phyloP scores from a whole-genome alignment of 2,113 vertebrate species.

The Chaenogobius annularis region DNA sequence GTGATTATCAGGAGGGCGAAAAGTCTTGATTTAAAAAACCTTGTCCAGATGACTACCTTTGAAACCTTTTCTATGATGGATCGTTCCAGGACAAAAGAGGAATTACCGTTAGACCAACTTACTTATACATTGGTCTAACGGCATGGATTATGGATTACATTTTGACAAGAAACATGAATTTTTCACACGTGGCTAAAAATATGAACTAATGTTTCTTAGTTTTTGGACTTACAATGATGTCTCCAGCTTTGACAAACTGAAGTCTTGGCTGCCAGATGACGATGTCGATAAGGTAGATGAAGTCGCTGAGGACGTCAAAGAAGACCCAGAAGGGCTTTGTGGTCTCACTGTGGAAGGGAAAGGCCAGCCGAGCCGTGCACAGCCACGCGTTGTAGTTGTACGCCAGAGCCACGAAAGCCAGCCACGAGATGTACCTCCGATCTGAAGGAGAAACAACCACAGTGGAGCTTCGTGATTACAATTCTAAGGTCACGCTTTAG shows the following conservation, averaged over 20 bases:
- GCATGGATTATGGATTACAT: no score
- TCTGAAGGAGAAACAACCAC: conserved; percentile 66
- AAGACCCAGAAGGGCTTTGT: conserved; percentile 75
- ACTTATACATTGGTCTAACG: no score
- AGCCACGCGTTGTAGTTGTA: conserved; percentile 93
- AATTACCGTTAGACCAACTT: no score
- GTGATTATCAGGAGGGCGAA: no score
- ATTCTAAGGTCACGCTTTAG: no score
- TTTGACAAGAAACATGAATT: no score
- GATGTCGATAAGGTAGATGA: conserved; percentile 82
- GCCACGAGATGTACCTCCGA: conserved; percentile 82
- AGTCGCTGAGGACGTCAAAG: conserved; percentile 77
- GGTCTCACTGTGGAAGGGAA: conserved; percentile 78
- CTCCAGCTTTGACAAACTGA: conserved; percentile 85
- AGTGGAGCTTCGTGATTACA: background rate
- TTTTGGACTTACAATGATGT: conserved; percentile 83
- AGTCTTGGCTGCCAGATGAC: conserved; percentile 85
- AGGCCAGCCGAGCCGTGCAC: conserved; percentile 79
- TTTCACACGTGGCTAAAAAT: background rate
- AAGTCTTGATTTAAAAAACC: no score
- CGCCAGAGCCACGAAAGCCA: conserved; percentile 78
- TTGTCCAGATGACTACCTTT: no score
- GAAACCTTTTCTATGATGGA: no score
- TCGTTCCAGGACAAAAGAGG: no score
- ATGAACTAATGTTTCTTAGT: background rate